phyloP scores from a whole-genome alignment of 2,113 vertebrate genomes.

The Rousettus leschenaultii region DNA sequence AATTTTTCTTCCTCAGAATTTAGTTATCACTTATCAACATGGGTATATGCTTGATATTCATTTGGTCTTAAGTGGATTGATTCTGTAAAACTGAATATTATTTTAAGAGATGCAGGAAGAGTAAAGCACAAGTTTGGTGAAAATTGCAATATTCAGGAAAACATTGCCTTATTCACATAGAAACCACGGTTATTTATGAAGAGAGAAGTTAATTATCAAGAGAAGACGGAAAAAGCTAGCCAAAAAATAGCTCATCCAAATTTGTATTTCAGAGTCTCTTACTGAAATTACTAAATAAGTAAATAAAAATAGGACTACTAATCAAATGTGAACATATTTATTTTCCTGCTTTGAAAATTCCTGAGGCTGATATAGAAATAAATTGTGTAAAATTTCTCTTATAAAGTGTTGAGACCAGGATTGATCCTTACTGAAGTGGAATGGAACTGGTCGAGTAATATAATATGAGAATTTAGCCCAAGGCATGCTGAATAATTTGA shows the following conservation, averaged over 20 bases:
- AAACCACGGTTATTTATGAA: neutral
- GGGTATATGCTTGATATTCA: neutral
- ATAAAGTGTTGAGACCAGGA: neutral
- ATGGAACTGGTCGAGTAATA: neutral
- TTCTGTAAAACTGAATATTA: neutral
- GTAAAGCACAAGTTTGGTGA: neutral
- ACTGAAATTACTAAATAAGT: neutral
- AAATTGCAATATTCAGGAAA: neutral
- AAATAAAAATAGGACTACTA: neutral
- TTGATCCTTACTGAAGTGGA: neutral
- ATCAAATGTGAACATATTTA: neutral
- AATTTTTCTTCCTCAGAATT: neutral
- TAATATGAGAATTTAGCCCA: neutral
- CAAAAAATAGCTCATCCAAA: neutral
- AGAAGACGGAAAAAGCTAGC: neutral
- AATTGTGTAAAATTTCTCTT: conserved; percentile 13
- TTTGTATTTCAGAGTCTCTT: neutral
- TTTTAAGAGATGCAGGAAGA: neutral
- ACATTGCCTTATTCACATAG: neutral
- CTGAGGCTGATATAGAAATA: neutral
- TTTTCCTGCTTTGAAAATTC: conserved; percentile 12
- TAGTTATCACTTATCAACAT: neutral
- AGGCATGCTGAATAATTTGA: neutral
- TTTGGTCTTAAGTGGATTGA: neutral
- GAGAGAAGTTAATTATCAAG: neutral